Base-by-base conservation (phyloP, 2,888 invertebrate genomes). In the Archaeoteleia sp. region DNA sequence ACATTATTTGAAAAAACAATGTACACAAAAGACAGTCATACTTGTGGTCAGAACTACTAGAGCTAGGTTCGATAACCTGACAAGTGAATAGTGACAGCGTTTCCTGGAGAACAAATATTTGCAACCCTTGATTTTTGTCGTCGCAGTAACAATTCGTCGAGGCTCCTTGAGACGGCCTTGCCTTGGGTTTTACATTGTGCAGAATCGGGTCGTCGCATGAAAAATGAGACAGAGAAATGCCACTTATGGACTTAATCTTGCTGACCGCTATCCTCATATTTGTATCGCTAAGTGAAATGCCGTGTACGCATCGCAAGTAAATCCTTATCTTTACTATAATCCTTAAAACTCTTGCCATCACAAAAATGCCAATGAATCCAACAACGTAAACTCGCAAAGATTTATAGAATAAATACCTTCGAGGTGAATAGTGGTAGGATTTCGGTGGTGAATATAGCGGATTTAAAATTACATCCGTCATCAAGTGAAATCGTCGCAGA, bases 261-360 rank as follows among this genome's bases (percentile, higher is more conserved):
- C 27, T 37, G 27, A 34, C 48, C 37, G 37, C 35, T 37, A 49
- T 49, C 35, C 37, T 35, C 37, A 49, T 49, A 49, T 49, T 49
- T 49, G 48, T 49, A 49, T 49, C 48, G 37, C 9, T 37, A 37
- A 49, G 48, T 49, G 48, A 49, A 35, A 49, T 37, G 25, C 48
- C 37, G 17, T 49, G 48, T 49, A 14, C 32, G 20, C 34, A 32
- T 6, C 30, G 23, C 30, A 10, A 30, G 30, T 30, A 30, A 30
- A 30, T 30, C 30, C 30, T 30, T 30, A 30, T 9, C 35, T 13
- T 35, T 14, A 17, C 35, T 13, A 10, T 35, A 35, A 35, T 35
- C 35, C 35, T 35, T 35, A 35, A 35, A 35, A 35, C 35, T 35
- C 35, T 1, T 14, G 35, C 5, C 35, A 14, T 35, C 15, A 15